Base-by-base conservation (phyloP, 2,888 invertebrate genomes). In the Automeris io region DNA sequence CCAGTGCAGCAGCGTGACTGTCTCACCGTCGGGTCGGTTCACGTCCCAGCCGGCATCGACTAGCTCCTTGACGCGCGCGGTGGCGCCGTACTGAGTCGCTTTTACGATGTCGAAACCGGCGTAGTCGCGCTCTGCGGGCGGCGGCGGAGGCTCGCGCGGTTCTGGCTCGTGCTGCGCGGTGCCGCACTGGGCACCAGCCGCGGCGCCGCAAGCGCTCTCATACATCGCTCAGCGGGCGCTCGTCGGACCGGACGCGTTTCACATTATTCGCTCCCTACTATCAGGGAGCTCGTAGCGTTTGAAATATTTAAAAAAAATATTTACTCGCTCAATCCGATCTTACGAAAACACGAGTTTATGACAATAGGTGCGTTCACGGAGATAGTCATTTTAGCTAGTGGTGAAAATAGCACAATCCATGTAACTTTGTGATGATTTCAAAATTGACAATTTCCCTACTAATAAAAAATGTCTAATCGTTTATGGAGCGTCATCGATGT, bases 1-100 rank as follows among this genome's bases (percentile, higher is more conserved):
- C 99, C 99, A 99, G 75, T 99, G 99, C n/a, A 99, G 87, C 35
- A 99, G 83, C 2, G 98, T 97, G 39, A 99, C 98, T 34, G 97
- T 97, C 78, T 99, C 99, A 50, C 90, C 89, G 76, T 99, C 99
- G 32, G 96, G 93, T 67, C 95, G 92, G 77, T 98, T 98, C 8
- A 98, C 96, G 85, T 98, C 95, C 83, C 93, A 94, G 1, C 98
- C 98, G 24, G 92, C 92, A 62, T 98, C 97, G 3, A 99, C 90
- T 19, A 99, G 88, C 74, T 98, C 95, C 51, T 94, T 89, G 66
- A 93, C 91, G 77, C 93, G 88, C 64, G 91, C 91, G 66, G 95
- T 90, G 4, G 96, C 94, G 1, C 99, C 99, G 82, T 97, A 98
- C 88, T 99, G 98, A 16, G 98, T 97, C 6, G 97, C 97, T 86